phyloP scores from a whole-genome alignment of 2,888 invertebrate species.

The Cheilosia vulpina region DNA sequence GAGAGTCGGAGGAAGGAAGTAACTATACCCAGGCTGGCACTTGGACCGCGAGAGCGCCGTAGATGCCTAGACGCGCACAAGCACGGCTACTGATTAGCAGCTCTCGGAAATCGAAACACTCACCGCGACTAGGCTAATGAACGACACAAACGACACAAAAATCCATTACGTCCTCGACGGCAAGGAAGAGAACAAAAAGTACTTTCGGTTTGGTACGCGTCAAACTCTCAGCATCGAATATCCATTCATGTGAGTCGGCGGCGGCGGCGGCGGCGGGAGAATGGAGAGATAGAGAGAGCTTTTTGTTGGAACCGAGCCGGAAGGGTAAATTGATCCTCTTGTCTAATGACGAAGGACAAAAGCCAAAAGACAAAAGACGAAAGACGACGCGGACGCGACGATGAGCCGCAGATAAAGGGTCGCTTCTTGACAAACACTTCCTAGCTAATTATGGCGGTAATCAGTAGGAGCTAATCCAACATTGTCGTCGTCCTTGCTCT shows the following conservation, averaged over 20 bases:
- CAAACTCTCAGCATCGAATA: conserved; percentile 53
- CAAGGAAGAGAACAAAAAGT: conserved; percentile 9
- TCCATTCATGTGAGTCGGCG: conserved; percentile 41
- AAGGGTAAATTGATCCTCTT: conserved; percentile 74
- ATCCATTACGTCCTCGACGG: conserved; percentile 64
- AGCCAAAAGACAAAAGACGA: conserved; percentile 2
- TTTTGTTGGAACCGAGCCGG: conserved; percentile 57
- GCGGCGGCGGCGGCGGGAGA: neutral
- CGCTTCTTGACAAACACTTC: conserved; percentile 72
- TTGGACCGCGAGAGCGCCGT: conserved; percentile 44
- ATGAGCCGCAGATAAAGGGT: conserved; percentile 32
- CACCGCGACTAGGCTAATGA: conserved; percentile 66
- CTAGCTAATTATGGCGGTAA: conserved; percentile 72
- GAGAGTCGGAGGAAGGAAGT: conserved; percentile 64
- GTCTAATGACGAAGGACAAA: conserved; percentile 25
- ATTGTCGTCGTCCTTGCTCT: conserved; percentile 48
- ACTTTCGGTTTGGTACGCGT: conserved; percentile 57
- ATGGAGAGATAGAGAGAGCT: conserved; percentile 45
- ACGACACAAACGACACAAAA: conserved; percentile 67
- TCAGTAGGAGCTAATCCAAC: conserved; percentile 71
- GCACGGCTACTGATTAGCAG: conserved; percentile 62
- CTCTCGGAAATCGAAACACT: conserved; percentile 69
- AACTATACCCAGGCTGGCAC: conserved; percentile 72
- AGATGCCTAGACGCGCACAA: conserved; percentile 60
- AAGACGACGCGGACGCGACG: neutral